Evolutionary conservation across 2,113 vertebrate genomes (phyloP).

Genomic region (Apus apus): DNA sequence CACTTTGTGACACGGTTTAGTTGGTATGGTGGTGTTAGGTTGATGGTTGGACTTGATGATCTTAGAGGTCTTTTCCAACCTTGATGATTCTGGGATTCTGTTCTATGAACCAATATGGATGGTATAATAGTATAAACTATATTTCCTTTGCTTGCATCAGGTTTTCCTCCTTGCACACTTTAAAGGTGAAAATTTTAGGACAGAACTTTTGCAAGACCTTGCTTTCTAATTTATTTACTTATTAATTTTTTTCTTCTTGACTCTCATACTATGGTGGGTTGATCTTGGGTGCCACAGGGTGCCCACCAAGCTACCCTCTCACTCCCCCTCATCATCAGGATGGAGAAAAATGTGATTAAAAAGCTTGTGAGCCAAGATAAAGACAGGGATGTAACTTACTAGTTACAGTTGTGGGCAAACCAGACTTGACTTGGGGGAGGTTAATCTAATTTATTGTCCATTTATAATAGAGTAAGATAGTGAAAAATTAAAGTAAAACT

Average conservation of each 20-base stretch:
- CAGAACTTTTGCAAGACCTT: background rate
- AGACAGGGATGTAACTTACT: background rate
- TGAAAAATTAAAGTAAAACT: background rate
- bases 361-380: background rate
- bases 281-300: background rate
- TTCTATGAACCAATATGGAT: background rate
- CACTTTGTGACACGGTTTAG: too few relatives aligned
- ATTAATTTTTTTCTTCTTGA: background rate
- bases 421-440: background rate
- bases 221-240: background rate
- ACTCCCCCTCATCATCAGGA: background rate
- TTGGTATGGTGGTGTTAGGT: too few relatives aligned
- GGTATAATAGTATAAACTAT: background rate
- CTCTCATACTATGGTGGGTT: background rate
- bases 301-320: background rate
- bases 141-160: background rate
- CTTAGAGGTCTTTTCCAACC: too few relatives aligned
- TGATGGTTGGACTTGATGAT: too few relatives aligned
- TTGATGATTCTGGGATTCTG: too few relatives aligned
- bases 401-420: background rate
- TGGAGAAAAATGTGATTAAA: background rate
- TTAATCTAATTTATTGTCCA: background rate
- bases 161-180: background rate
- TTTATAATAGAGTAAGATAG: background rate
- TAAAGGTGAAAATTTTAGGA: background rate